Evolutionary conservation across 2,113 vertebrate genomes (phyloP).

Genomic region (Pantherophis guttatus): DNA sequence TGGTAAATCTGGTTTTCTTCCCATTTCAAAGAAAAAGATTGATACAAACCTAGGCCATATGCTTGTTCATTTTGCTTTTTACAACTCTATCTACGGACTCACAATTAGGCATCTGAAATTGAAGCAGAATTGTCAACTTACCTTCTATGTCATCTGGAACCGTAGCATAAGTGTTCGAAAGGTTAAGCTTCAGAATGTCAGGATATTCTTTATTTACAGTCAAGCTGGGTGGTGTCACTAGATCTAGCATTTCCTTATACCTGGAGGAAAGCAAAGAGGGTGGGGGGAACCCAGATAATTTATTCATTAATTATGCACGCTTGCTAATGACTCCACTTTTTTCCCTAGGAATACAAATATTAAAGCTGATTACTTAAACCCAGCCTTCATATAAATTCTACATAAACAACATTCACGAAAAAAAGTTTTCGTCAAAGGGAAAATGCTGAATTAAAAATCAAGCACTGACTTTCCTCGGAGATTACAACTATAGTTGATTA

Average conservation of each 20-base stretch:
- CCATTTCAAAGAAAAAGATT: neutral
- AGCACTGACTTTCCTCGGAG: conserved; percentile 58
- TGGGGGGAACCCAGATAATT: conserved; percentile 56
- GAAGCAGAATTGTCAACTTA: conserved; percentile 61
- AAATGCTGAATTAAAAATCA: conserved; percentile 67
- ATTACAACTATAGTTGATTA: conserved; percentile 60
- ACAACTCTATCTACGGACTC: neutral
- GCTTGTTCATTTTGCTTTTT: neutral
- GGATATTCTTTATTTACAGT: conserved; percentile 71
- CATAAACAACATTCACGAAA: conserved; percentile 64
- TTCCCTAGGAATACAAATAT: conserved; percentile 73
- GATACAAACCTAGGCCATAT: conserved; percentile 8
- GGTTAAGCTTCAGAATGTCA: conserved; percentile 66
- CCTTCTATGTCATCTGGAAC: conserved; percentile 76
- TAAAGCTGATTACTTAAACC: conserved; percentile 73
- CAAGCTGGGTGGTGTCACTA: conserved; percentile 79
- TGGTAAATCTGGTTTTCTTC: neutral
- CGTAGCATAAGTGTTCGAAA: conserved; percentile 56
- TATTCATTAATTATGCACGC: conserved; percentile 72
- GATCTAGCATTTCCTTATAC: conserved; percentile 85
- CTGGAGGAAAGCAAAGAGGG: conserved; percentile 73
- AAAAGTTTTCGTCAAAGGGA: conserved; percentile 73
- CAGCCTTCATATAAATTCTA: conserved; percentile 71
- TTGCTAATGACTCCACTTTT: conserved; percentile 67
- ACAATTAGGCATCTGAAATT: conserved; percentile 4